Evolutionary conservation across 2,888 invertebrate genomes (phyloP), one percentile per base, ranked within the genome.

Genomic region (Hydrotaea cyrtoneurina): DNA sequence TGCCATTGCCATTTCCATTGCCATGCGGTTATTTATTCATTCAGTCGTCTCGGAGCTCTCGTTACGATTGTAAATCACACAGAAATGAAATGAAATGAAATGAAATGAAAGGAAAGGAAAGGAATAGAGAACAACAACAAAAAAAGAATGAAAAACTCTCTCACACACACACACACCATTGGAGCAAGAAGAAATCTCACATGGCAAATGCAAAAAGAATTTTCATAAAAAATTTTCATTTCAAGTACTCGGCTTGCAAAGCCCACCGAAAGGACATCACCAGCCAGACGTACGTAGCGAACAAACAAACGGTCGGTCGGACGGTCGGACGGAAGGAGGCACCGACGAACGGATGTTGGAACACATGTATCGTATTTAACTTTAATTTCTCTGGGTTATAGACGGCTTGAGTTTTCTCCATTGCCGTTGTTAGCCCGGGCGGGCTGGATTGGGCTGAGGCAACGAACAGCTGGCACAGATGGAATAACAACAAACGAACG

Each of bases 61-160:
- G 39, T 69, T 69, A 43, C 77, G 73, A 85, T 77, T 69, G 82
- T 82, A 85, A 85, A 85, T 85, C 82, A 85, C 82, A 82, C 73
- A 77, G 73, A 53, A 80, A 39, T 62, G 62, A 69, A 69, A 69
- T 69, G 69, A 69, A 23, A 15, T 66, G 66, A 66, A 64, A 23
- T 15, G 8, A 69, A 13, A 36, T 1, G 10, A n/a, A n/a, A 59
- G n/a, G 31, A 31, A 7, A 31, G 31, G 31, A 31, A 7, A 2
- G 7, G 31, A 36, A 36, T 0, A 72, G 76, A 46, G 39, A 43
- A 23, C 11, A 39, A 39, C 8, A 36, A 31, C 0, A 43, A 78
- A 73, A 50, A 13, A n/a, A 15, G 19, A 59, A 23, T 26, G 53
- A 53, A 53, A 53, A 31, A n/a, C n/a, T n/a, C n/a, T n/a, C n/a